phyloP scores from a whole-genome alignment of 2,888 invertebrate species.

The Melanostoma mellinum region DNA sequence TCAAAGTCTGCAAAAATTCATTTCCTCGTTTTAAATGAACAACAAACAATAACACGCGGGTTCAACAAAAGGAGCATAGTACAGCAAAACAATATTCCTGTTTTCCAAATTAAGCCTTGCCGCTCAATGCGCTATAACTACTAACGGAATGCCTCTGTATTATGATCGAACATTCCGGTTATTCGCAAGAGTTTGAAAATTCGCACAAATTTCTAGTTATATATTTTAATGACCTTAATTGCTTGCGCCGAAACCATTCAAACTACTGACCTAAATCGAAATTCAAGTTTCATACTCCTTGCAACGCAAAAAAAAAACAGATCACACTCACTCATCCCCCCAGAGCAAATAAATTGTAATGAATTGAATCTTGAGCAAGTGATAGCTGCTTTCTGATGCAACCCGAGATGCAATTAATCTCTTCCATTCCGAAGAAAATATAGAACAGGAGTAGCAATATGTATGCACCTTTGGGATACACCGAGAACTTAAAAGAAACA shows the following conservation, averaged over 20 bases:
- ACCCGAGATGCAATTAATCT: conserved; percentile 66
- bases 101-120: conserved; percentile 31
- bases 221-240: conserved; percentile 53
- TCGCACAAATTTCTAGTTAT: conserved; percentile 50
- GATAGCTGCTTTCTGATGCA: conserved; percentile 62
- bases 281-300: conserved; percentile 40
- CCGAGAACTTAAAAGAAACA: conserved; percentile 14
- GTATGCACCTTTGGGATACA: conserved; percentile 17
- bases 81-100: conserved; percentile 58
- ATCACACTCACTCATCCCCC: conserved; percentile 64
- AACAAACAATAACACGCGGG: background rate
- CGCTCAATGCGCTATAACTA: conserved; percentile 24
- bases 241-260: conserved; percentile 31
- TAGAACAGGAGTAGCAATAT: conserved; percentile 53
- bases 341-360: conserved; percentile 65
- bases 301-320: conserved; percentile 11
- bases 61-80: conserved; percentile 36
- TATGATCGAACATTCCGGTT: conserved; percentile 56
- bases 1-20: background rate
- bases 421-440: conserved; percentile 44
- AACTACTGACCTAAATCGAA: conserved; percentile 57
- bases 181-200: conserved; percentile 27
- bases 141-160: conserved; percentile 13
- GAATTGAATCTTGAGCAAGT: conserved; percentile 68
- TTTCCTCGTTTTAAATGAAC: background rate